Evolutionary conservation across 1,140 invertebrate species (phyloP).

Genomic region (Lanistes nyassanus): DNA sequence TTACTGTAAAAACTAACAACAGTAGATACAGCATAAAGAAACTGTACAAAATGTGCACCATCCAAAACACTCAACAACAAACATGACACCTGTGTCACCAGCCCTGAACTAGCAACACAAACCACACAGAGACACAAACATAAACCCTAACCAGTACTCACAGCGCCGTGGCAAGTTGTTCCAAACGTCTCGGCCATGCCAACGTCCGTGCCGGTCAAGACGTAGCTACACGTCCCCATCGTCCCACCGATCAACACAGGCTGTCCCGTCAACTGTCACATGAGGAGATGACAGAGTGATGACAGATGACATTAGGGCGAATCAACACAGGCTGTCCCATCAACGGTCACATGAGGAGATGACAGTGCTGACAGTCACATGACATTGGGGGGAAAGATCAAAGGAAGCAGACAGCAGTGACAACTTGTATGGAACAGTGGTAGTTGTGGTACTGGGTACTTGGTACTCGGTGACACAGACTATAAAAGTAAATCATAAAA

Average conservation of each 20-base stretch:
- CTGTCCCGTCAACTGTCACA: constrained; percentile 88
- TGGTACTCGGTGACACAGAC: too few species aligned
- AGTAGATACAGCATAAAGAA: too few species aligned
- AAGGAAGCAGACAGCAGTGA: too few species aligned
- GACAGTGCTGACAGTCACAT: background rate
- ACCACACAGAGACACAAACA: background rate
- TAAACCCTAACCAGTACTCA: constrained; percentile 71
- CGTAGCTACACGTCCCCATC: constrained; percentile 99
- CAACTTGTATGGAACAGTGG: too few species aligned
- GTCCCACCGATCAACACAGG: constrained; percentile 99
- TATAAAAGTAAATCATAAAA: too few species aligned
- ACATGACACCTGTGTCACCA: too few species aligned
- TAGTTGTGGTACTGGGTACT: too few species aligned
- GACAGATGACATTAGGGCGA: background rate
- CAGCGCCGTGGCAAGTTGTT: constrained; percentile 99
- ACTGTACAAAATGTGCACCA: too few species aligned
- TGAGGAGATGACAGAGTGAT: background rate
- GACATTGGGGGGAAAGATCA: constrained; percentile 70
- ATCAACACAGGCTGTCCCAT: constrained; percentile 95
- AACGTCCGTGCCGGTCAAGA: constrained; percentile 95
- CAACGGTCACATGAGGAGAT: constrained; percentile 70
- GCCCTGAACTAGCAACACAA: too few species aligned
- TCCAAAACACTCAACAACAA: too few species aligned
- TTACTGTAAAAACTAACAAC: too few species aligned
- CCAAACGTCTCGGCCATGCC: constrained; percentile 99